Conservation (phyloP, 2,797 vertebrate genomes). For the Macropodus opercularis region DNA sequence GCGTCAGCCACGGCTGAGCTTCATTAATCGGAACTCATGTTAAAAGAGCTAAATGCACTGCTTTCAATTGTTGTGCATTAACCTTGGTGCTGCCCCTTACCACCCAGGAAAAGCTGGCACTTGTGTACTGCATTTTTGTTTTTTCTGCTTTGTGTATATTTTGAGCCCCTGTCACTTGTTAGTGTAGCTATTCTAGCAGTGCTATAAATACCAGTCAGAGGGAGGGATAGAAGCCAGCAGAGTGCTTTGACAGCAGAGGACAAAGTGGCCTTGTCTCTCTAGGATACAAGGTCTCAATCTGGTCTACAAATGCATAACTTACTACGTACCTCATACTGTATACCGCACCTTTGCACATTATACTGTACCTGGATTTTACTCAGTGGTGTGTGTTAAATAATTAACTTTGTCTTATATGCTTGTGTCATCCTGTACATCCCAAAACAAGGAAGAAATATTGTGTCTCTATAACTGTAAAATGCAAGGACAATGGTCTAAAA, state of each 20-base stretch:
- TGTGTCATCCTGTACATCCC: no score
- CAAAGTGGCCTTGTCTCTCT: slow-evolving; percentile 77
- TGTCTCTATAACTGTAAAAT: no score
- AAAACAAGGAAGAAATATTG: no score
- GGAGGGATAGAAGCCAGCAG: slow-evolving; percentile 74
- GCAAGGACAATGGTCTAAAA: no score
- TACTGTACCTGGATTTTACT: background rate
- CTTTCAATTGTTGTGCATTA: slow-evolving; percentile 69
- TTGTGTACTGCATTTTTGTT: slow-evolving; percentile 27
- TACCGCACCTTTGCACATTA: slow-evolving; percentile 1
- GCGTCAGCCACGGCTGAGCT: slow-evolving; percentile 56
- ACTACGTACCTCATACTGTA: background rate
- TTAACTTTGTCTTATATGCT: background rate
- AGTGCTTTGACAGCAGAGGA: slow-evolving; percentile 81
- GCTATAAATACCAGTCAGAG: slow-evolving; percentile 82
- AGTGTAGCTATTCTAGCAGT: slow-evolving; percentile 60
- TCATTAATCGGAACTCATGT: slow-evolving; percentile 76
- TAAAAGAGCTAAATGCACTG: slow-evolving; percentile 64
- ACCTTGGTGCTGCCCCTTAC: slow-evolving; percentile 75
- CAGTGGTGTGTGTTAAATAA: background rate
- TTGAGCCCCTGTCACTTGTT: slow-evolving; percentile 70
- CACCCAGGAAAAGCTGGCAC: slow-evolving; percentile 73
- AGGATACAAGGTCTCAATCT: slow-evolving; percentile 69
- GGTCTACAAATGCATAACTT: slow-evolving; percentile 45
- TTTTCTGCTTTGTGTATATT: no score